These are phyloP conservation scores for Chlorodrepanis virens DNA, from an alignment of 2,113 vertebrate genomes.

Conservation along the genomic window DNA sequence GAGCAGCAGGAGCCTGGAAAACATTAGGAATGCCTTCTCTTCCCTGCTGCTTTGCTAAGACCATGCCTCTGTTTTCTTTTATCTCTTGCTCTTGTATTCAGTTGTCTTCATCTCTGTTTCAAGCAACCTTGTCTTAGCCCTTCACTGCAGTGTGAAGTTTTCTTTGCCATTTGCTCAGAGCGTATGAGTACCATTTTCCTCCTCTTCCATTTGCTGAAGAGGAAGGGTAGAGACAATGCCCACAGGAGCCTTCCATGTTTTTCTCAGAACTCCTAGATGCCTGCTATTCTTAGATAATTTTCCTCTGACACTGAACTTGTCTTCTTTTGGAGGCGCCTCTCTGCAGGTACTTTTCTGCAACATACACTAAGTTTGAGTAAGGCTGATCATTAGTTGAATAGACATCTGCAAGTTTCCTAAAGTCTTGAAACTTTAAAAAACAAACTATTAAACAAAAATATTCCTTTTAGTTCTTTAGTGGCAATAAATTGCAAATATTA, in stretches of 20 bases:
- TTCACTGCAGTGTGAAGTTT: not conserved
- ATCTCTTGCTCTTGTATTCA: not conserved
- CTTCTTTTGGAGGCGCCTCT: not conserved
- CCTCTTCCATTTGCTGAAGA: not conserved
- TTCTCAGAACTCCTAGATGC: not conserved
- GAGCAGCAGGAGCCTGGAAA: not conserved
- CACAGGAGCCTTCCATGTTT: not conserved
- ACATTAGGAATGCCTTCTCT: not conserved
- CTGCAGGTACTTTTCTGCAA: not conserved
- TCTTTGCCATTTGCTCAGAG: not conserved
- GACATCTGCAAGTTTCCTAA: not conserved
- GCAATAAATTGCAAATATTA: not conserved
- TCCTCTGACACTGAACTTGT: not conserved
- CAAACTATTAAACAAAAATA: not conserved
- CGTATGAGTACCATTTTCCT: not conserved
- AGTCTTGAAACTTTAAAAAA: not conserved
- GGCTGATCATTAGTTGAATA: not conserved
- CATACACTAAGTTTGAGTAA: not conserved
- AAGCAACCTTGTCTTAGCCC: not conserved
- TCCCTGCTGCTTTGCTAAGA: not conserved
- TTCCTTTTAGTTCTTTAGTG: not conserved
- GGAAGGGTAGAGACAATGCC: not conserved
- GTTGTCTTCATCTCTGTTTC: not conserved
- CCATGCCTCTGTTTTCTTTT: not conserved
- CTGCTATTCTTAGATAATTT: not conserved